Evolutionary conservation across 2,888 invertebrate genomes (phyloP).

Genomic region (Diarsia mendica): DNA sequence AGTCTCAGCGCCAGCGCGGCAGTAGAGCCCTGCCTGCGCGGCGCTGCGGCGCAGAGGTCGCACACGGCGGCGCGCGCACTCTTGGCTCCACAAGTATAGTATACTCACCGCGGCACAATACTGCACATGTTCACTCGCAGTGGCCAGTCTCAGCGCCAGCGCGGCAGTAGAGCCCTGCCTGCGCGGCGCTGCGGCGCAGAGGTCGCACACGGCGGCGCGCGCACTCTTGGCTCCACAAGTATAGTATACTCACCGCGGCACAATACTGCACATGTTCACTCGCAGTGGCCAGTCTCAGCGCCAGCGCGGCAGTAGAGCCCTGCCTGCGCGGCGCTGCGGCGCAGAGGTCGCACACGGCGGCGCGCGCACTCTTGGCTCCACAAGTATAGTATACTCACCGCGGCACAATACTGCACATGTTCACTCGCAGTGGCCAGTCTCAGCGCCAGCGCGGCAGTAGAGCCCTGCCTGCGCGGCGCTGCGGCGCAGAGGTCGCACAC

Average conservation of each 20-base stretch:
- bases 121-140: too few species aligned
- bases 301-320: constrained; percentile 60
- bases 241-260: constrained; percentile 65
- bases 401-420: too few species aligned
- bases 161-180: neutral
- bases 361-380: constrained; percentile 90
- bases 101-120: too few species aligned
- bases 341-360: constrained; percentile 54
- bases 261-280: constrained; percentile 65
- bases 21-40: constrained; percentile 52
- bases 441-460: too few species aligned
- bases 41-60: constrained; percentile 48
- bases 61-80: constrained; percentile 90
- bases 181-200: neutral
- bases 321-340: constrained; percentile 40
- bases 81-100: constrained; percentile 91
- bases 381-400: constrained; percentile 82
- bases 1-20: constrained; percentile 56
- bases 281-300: constrained; percentile 48
- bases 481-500: neutral
- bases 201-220: too few species aligned
- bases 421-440: too few species aligned
- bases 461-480: neutral
- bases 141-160: too few species aligned
- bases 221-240: neutral